Evolutionary conservation across 2,888 invertebrate species (phyloP).

Genomic region (Artemia sinica): DNA sequence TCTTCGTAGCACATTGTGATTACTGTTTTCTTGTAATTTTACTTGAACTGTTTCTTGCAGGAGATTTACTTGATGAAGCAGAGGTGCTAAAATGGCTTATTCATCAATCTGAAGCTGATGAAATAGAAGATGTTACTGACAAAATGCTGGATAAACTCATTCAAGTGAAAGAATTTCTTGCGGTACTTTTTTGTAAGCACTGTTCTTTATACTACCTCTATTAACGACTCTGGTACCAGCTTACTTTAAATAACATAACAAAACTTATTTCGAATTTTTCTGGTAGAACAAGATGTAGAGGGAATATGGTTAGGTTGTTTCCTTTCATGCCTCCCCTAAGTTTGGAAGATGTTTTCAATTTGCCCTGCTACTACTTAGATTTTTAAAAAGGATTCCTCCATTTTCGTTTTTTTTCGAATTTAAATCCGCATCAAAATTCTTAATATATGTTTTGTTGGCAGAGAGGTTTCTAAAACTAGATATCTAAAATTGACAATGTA

Average conservation of each 20-base stretch:
- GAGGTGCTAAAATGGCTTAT: slow-evolving; percentile 70
- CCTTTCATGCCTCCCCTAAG: neutral
- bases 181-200: slow-evolving; percentile 73
- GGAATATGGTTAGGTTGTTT: neutral
- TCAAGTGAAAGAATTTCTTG: slow-evolving; percentile 69
- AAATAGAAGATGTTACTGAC: slow-evolving; percentile 83
- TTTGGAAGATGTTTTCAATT: no score
- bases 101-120: slow-evolving; percentile 65
- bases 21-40: neutral
- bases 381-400: no score
- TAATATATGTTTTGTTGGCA: no score
- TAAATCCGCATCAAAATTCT: no score
- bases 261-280: neutral
- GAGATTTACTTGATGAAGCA: slow-evolving; percentile 72
- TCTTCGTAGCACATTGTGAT: neutral
- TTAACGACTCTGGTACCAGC: neutral
- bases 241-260: neutral
- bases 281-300: neutral
- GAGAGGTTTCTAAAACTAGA: no score
- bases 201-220: slow-evolving; percentile 2
- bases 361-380: no score
- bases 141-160: slow-evolving; percentile 82
- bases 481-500: no score
- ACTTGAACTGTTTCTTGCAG: slow-evolving; percentile 31
- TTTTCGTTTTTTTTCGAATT: no score